A percentile compares a stretch with the other conserved stretches of the same genome.
These are phyloP conservation scores for Suillia variegata DNA, from an alignment of 2,888 invertebrate species.

Conservation along the genomic window DNA sequence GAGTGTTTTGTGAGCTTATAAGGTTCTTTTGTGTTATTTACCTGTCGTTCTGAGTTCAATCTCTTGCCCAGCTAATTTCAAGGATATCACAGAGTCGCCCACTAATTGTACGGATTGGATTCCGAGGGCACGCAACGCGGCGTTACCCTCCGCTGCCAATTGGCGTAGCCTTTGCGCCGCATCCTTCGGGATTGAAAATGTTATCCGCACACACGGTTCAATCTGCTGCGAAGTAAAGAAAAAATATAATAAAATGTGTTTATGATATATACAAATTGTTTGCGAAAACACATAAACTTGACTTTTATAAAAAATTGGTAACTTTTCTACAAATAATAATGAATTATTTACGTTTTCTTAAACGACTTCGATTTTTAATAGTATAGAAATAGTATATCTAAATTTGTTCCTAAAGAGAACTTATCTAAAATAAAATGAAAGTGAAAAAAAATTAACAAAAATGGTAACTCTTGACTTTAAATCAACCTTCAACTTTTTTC, in stretches of 20 bases:
- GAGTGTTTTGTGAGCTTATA: neutral
- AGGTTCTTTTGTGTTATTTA: constrained; percentile 26
- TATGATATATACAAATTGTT: neutral
- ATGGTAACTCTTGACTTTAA: too few relatives aligned
- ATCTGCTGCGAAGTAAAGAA: constrained; percentile 41
- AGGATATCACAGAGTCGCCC: constrained; percentile 80
- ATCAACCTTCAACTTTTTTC: too few relatives aligned
- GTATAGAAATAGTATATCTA: too few relatives aligned
- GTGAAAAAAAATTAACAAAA: too few relatives aligned
- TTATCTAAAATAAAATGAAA: too few relatives aligned
- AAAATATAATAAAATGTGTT: neutral
- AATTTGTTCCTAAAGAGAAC: too few relatives aligned
- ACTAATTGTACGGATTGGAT: constrained; percentile 95
- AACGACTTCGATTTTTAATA: too few relatives aligned
- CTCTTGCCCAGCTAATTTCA: constrained; percentile 75
- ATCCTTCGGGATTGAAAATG: constrained; percentile 95
- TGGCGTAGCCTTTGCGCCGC: constrained; percentile 90
- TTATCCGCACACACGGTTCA: constrained; percentile 97
- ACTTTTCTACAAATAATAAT: too few relatives aligned
- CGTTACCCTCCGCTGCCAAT: constrained; percentile 89
- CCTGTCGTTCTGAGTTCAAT: constrained; percentile 69
- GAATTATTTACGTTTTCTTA: too few relatives aligned
- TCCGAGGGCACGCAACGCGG: constrained; percentile 87
- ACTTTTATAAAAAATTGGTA: too few relatives aligned
- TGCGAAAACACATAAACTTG: neutral